phyloP scores from a whole-genome alignment of 2,113 vertebrate species.

The Cheirogaleus medius region DNA sequence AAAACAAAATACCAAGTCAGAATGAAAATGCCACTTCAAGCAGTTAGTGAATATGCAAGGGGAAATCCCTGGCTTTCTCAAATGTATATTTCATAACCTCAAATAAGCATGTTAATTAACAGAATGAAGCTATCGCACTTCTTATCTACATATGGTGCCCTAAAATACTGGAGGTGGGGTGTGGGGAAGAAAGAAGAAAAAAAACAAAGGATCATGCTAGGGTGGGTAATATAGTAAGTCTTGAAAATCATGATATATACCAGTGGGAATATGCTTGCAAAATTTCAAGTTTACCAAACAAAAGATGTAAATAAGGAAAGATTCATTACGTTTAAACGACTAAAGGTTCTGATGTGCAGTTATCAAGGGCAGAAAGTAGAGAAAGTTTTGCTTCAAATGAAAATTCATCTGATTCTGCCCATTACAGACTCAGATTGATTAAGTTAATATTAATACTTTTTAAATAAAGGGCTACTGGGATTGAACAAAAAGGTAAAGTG shows the following conservation, averaged over 20 bases:
- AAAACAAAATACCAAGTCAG: slow-evolving; percentile 84
- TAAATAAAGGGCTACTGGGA: neutral
- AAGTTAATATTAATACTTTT: neutral
- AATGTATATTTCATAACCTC: slow-evolving; percentile 80
- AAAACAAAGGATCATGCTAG: neutral
- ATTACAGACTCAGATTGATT: neutral
- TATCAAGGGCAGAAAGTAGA: neutral
- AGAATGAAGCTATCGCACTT: slow-evolving; percentile 57
- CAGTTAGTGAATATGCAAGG: slow-evolving; percentile 74
- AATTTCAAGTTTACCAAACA: neutral
- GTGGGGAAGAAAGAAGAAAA: neutral
- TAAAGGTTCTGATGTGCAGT: neutral
- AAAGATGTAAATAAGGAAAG: slow-evolving; percentile 22
- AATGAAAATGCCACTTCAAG: slow-evolving; percentile 84
- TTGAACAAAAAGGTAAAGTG: neutral
- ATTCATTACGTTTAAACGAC: neutral
- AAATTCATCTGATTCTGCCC: neutral
- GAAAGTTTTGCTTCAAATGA: neutral
- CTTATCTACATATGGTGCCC: slow-evolving; percentile 54
- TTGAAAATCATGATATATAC: neutral
- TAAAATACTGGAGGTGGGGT: slow-evolving; percentile 18
- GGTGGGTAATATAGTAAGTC: neutral
- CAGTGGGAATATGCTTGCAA: neutral
- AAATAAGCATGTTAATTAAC: slow-evolving; percentile 74
- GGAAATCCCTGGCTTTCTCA: slow-evolving; percentile 85